phyloP scores from a whole-genome alignment of 2,888 invertebrate genomes.

The Amiota minor region DNA sequence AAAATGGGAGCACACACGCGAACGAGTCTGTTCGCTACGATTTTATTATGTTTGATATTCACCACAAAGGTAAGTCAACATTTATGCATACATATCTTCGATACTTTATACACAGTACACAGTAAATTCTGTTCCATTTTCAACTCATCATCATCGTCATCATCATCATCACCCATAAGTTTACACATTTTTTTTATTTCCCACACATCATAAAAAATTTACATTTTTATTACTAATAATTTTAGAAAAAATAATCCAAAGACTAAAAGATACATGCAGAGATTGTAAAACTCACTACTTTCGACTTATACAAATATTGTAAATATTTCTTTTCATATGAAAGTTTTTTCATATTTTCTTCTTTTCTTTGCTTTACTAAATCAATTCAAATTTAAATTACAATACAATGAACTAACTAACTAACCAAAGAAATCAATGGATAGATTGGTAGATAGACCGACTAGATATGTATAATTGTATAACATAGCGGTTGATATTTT shows the following conservation, averaged over 20 bases:
- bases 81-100: background rate
- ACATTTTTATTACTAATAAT: background rate
- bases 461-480: too few relatives aligned
- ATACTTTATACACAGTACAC: slow-evolving; percentile 33
- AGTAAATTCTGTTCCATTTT: slow-evolving; percentile 45
- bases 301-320: slow-evolving; percentile 43
- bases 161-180: too few relatives aligned
- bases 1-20: slow-evolving; percentile 72
- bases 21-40: slow-evolving; percentile 70
- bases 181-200: too few relatives aligned
- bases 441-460: too few relatives aligned
- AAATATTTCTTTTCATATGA: background rate
- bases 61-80: slow-evolving; percentile 70
- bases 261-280: slow-evolving; percentile 46
- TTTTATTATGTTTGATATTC: slow-evolving; percentile 69
- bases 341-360: background rate
- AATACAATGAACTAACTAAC: background rate
- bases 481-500: too few relatives aligned
- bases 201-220: too few relatives aligned
- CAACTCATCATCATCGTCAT: background rate
- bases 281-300: slow-evolving; percentile 59
- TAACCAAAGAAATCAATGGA: background rate
- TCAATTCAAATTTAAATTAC: slow-evolving; percentile 65
- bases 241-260: background rate
- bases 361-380: slow-evolving; percentile 58